Evolutionary conservation across 2,113 vertebrate species (phyloP).

Genomic region (human): GRCh38 chr1:20683001-20683500

Average conservation of each 20-base stretch:
- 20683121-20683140: not conserved
- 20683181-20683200: fast-evolving
- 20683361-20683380: not conserved
- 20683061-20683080: not conserved
- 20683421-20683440: too few relatives aligned
- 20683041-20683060: not conserved
- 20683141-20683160: fast-evolving
- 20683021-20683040: not conserved
- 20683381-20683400: not conserved
- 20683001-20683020: not conserved
- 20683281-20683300: not conserved
- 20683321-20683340: not conserved
- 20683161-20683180: not conserved
- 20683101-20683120: not conserved
- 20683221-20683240: not conserved
- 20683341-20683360: not conserved
- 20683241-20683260: fast-evolving
- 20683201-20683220: not conserved
- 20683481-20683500: too few relatives aligned
- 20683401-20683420: too few relatives aligned
- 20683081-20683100: not conserved
- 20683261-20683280: not conserved
- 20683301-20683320: not conserved
- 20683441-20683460: too few relatives aligned
- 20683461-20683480: too few relatives aligned